Evolutionary conservation across 2,797 vertebrate genomes (phyloP), one percentile per base, ranked within the genome.

Genomic region (Chrysocyon brachyurus): DNA sequence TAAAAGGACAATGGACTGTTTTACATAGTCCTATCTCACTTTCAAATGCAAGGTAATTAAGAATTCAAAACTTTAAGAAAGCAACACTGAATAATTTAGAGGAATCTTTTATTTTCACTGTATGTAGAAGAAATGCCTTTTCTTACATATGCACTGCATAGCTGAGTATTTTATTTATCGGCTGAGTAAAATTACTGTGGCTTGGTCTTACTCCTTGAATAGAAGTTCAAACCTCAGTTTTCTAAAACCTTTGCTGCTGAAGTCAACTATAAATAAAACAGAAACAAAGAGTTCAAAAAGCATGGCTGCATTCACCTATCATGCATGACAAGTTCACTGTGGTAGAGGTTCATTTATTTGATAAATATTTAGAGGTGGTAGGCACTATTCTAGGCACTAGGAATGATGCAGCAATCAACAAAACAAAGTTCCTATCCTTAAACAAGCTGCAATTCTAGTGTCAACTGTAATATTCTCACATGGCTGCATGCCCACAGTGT

Each of bases 61-160:
- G 28, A 87, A 24, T 84, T 90, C 21, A 84, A 97, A 96, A 90
- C 63, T 90, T 87, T 59, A 78, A 95, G 28, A 93, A 52, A 52
- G 31, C 22, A 96, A 90, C 49, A 81, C 0, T 90, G 56, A 94
- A 86, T 59, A 77, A 87, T 72, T 89, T 82, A 63, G 88, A 94
- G 66, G 2, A 94, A 87, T 57, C 31, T 64, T 73, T 91, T 88
- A 83, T 81, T 81, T 90, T 75, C 66, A 77, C 36, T 46, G 24
- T 31, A 94, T 36, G 49, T 88, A 31, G 84, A 96, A 96, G 36
- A 88, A 94, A 93, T 36, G 22, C n/a, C 54, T 90, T 87, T 94
- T 90, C 54, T 22, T 85, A 16, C 40, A 64, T 11, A n/a, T 64
- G 49, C 12, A 87, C 3, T 91, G 52, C 77, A 87, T 73, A 96